Evolutionary conservation across 2,888 invertebrate species (phyloP), one percentile per base, ranked within the genome.

Genomic region (Eugnorisma glareosa): DNA sequence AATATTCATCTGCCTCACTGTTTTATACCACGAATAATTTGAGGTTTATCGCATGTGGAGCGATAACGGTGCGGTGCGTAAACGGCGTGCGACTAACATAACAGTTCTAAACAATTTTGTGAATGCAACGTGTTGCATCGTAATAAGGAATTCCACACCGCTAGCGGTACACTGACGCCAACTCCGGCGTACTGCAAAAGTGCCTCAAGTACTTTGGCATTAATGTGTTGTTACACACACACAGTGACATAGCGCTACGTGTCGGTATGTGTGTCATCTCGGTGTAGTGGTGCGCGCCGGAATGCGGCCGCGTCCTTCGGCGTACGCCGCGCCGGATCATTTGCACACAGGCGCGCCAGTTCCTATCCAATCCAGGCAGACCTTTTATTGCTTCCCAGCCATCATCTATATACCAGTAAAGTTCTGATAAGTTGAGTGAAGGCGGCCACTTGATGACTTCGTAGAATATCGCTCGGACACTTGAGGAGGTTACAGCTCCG

Each of bases 271-370:
- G 93, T 94, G 95, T 92, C 95, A 94, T 93, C 93, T 93, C 92
- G 91, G 86, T 94, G 95, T 94, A 91, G 92, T 93, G 91, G 94
- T 94, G 94, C 90, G 93, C 91, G 88, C 90, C 88, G 96, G 96
- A 96, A 96, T 96, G 96, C 96, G 96, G 96, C 93, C 96, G 93
- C 96, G 96, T 96, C 96, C 96, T 96, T 96, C 96, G 95, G 90
- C 94, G 94, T 94, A 94, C 94, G 93, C 91, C 92, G 92, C 92
- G 92, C 91, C 93, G 93, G 93, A 94, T 95, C 95, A 95, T 95
- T 96, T 95, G 96, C 96, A 95, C 95, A 95, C 94, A 94, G 93
- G 90, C 95, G 91, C 90, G 92, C 92, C 90, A 89, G 91, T 91
- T 92, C 90, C 91, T 90, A 92, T 91, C 91, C 93, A 92, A 93